Conservation (phyloP, 2,888 invertebrate species). For the Caenorhabditis sulstoni region DNA sequence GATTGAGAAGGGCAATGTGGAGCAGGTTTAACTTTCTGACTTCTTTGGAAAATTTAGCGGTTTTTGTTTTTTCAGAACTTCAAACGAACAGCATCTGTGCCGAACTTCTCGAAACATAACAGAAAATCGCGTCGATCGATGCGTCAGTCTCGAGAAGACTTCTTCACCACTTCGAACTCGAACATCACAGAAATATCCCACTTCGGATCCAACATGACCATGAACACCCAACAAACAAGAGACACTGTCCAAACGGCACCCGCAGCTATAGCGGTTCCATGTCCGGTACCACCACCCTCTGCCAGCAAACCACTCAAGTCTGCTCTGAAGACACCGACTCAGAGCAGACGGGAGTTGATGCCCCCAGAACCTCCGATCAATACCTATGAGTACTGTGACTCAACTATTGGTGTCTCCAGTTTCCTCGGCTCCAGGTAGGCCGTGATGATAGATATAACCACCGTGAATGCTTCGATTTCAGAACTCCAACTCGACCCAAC, state of each 20-base stretch:
- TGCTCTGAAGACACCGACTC: conserved; percentile 63
- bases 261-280: conserved; percentile 43
- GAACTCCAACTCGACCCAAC: conserved; percentile 52
- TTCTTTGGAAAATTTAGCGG: background rate
- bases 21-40: background rate
- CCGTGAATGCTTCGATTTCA: too few relatives aligned
- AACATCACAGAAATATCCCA: conserved; percentile 65
- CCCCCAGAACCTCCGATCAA: conserved; percentile 45
- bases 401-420: conserved; percentile 64
- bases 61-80: conserved; percentile 65
- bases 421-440: conserved; percentile 51
- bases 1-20: conserved; percentile 30
- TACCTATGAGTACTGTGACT: conserved; percentile 66
- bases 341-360: conserved; percentile 17
- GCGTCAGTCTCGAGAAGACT: conserved; percentile 50
- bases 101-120: conserved; percentile 72
- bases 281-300: conserved; percentile 36
- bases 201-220: conserved; percentile 59
- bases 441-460: background rate
- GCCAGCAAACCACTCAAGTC: conserved; percentile 61
- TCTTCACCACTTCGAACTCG: conserved; percentile 63
- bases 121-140: conserved; percentile 42
- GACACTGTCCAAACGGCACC: conserved; percentile 54
- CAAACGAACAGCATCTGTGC: conserved; percentile 76
- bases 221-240: conserved; percentile 56